Evolutionary conservation across 1,140 invertebrate genomes (phyloP).

Genomic region (Drosophila suzukii): DNA sequence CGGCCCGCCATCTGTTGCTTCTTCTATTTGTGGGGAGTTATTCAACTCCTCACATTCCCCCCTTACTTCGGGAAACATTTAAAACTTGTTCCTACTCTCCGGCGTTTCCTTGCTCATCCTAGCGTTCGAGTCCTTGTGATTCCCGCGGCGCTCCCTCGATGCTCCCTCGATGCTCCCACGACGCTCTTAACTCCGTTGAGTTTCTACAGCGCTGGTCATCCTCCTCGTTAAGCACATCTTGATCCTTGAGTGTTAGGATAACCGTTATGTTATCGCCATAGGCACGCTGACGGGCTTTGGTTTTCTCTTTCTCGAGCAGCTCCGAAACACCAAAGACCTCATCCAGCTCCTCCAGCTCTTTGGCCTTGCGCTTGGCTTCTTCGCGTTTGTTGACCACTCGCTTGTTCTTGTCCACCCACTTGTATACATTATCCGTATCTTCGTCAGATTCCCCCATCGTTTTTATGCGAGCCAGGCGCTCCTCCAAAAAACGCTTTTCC

Average conservation of each 20-base stretch:
- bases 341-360: constrained; percentile 97
- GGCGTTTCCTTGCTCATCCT: too few relatives aligned
- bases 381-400: constrained; percentile 92
- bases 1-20: too few relatives aligned
- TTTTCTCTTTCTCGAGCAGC: constrained; percentile 92
- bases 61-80: too few relatives aligned
- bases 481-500: constrained; percentile 92
- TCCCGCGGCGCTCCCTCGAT: too few relatives aligned
- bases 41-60: too few relatives aligned
- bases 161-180: too few relatives aligned
- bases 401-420: constrained; percentile 94
- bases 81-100: too few relatives aligned
- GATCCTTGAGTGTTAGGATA: constrained; percentile 97
- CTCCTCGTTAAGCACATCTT: constrained; percentile 95
- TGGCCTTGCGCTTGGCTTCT: constrained; percentile 94
- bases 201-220: too few relatives aligned
- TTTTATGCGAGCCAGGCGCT: constrained; percentile 88
- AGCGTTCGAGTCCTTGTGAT: too few relatives aligned
- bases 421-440: constrained; percentile 89
- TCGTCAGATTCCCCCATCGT: constrained; percentile 91
- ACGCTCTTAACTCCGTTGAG: too few relatives aligned
- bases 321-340: constrained; percentile 96
- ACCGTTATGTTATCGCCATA: constrained; percentile 91
- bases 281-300: constrained; percentile 86
- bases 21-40: too few relatives aligned